phyloP scores from a whole-genome alignment of 2,797 vertebrate genomes.

The Masticophis lateralis region DNA sequence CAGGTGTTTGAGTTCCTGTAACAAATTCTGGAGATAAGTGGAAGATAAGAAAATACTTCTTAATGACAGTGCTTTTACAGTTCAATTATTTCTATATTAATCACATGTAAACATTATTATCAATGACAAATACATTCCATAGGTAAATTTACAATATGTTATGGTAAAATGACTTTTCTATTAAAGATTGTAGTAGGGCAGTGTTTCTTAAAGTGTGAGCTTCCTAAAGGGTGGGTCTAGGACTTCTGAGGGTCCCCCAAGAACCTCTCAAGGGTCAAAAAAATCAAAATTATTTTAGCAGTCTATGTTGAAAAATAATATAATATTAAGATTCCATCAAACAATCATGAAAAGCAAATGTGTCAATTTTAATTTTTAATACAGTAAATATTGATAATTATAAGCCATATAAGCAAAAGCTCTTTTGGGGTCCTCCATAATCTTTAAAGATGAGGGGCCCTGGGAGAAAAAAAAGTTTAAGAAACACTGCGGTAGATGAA shows the following conservation, averaged over 20 bases:
- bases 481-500: not conserved
- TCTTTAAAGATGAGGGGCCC: not conserved
- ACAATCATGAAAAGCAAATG: not conserved
- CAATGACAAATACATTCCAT: not conserved
- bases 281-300: not conserved
- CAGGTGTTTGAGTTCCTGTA: slow-evolving; percentile 86
- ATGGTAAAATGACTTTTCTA: not conserved
- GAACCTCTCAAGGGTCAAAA: not conserved
- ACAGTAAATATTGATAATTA: not conserved
- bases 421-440: not conserved
- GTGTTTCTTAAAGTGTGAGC: not conserved
- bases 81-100: not conserved
- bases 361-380: not conserved
- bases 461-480: not conserved
- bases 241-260: not conserved
- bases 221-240: not conserved
- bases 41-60: not conserved
- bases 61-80: not conserved
- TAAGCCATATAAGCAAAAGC: not conserved
- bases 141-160: not conserved
- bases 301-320: not conserved
- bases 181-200: not conserved
- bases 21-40: slow-evolving; percentile 74
- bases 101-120: not conserved
- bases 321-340: not conserved